phyloP scores from a whole-genome alignment of 2,797 vertebrate genomes.

The Sandelia bainsii region DNA sequence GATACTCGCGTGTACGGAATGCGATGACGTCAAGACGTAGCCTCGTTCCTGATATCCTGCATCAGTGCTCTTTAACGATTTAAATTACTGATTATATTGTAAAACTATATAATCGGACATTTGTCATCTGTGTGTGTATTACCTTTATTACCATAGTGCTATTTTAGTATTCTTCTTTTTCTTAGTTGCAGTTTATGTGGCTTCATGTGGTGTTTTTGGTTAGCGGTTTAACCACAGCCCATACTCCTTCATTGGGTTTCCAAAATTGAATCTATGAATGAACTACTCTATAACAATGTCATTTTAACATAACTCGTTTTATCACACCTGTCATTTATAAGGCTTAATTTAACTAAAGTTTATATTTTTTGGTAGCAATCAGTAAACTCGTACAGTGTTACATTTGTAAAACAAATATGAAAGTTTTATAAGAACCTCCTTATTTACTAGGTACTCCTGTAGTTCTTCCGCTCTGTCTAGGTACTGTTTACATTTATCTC shows the following conservation, averaged over 20 bases:
- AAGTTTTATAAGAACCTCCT: constrained; percentile 76
- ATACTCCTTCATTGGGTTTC: background rate
- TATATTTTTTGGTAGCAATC: background rate
- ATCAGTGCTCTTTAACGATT: background rate
- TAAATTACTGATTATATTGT: background rate
- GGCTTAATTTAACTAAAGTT: background rate
- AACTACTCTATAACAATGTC: background rate
- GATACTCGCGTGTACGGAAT: constrained; percentile 74
- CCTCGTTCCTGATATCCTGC: background rate
- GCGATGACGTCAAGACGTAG: constrained; percentile 75
- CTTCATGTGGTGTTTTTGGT: constrained; percentile 1
- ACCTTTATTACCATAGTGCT: background rate
- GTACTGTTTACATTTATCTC: constrained; percentile 86
- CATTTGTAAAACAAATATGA: constrained; percentile 13
- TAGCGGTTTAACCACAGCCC: background rate
- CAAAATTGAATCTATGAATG: background rate
- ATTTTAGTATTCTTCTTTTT: background rate
- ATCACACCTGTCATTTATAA: background rate
- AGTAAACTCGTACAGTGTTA: background rate
- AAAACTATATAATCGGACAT: background rate
- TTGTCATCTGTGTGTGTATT: background rate
- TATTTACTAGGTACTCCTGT: constrained; percentile 77
- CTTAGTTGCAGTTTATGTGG: background rate
- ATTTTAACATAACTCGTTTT: background rate
- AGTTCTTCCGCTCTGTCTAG: constrained; percentile 87